These are phyloP conservation scores for Stigmatopora nigra DNA, from an alignment of 2,113 vertebrate genomes.

Conservation along the genomic window DNA sequence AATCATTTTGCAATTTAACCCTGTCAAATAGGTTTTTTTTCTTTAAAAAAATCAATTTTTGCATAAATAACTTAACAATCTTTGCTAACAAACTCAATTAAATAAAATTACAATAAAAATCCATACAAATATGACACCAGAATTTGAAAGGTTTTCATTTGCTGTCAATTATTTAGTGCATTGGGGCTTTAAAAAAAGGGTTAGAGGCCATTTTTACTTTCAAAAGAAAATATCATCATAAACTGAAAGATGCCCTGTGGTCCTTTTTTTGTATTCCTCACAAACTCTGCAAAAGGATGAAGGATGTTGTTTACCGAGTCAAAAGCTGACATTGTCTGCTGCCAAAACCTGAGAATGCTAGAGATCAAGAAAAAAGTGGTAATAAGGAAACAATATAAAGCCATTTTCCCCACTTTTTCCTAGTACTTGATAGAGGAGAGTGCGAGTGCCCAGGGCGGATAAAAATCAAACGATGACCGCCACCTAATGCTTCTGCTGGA, in stretches of 20 bases:
- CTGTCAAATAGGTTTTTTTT: too few relatives aligned
- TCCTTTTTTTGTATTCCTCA: neutral
- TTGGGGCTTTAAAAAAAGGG: too few relatives aligned
- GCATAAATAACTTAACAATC: too few relatives aligned
- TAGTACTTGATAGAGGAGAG: neutral
- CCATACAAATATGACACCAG: too few relatives aligned
- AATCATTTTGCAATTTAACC: neutral
- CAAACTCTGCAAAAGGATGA: neutral
- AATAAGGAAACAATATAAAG: constrained; percentile 6
- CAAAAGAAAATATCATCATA: neutral
- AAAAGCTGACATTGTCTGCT: neutral
- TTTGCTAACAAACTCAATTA: too few relatives aligned
- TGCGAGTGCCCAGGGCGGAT: neutral
- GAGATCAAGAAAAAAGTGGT: neutral
- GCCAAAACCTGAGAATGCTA: constrained; percentile 2
- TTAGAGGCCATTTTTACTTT: too few relatives aligned
- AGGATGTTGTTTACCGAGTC: neutral
- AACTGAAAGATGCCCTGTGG: neutral
- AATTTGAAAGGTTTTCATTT: too few relatives aligned
- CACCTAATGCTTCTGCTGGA: neutral
- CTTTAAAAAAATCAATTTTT: too few relatives aligned
- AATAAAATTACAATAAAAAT: too few relatives aligned
- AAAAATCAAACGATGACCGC: constrained; percentile 1
- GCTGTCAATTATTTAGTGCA: too few relatives aligned
- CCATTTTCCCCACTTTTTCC: neutral